phyloP scores from a whole-genome alignment of 2,888 invertebrate genomes.

The Chloromyia formosa region DNA sequence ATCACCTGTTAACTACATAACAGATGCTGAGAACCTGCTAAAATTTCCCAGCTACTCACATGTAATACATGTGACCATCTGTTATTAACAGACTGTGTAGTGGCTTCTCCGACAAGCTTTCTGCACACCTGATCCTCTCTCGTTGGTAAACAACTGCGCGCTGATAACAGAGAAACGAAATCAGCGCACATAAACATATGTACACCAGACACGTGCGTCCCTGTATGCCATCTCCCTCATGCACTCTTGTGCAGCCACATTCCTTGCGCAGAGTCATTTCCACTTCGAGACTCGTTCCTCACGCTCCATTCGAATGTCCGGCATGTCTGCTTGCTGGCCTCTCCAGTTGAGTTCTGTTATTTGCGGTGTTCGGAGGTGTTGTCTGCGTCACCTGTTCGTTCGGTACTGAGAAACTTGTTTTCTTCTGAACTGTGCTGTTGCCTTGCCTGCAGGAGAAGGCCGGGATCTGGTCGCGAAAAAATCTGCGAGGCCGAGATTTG shows the following conservation, averaged over 20 bases:
- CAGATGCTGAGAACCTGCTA: constrained; percentile 18
- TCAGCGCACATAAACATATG: constrained; percentile 15
- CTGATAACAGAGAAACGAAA: constrained; percentile 25
- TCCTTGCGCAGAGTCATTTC: background rate
- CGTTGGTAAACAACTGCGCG: background rate
- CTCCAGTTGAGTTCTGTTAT: constrained; percentile 41
- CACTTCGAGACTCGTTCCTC: constrained; percentile 16
- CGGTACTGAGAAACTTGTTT: background rate
- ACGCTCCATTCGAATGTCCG: background rate
- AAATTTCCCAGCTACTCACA: constrained; percentile 34
- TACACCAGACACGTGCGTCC: background rate
- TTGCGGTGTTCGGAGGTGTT: constrained; percentile 28
- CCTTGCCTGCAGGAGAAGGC: background rate
- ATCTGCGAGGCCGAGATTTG: background rate
- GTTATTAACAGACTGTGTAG: background rate
- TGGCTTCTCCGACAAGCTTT: background rate
- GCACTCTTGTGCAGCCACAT: background rate
- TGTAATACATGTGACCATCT: background rate
- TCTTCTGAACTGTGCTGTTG: constrained; percentile 7
- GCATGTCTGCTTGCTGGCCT: background rate
- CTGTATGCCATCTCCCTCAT: constrained; percentile 2
- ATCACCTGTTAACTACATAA: background rate
- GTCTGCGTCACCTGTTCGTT: constrained; percentile 29
- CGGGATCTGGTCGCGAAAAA: too few relatives aligned
- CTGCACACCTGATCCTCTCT: background rate